Evolutionary conservation across 2,797 vertebrate species (phyloP).

Genomic region (Margarornis squamiger): DNA sequence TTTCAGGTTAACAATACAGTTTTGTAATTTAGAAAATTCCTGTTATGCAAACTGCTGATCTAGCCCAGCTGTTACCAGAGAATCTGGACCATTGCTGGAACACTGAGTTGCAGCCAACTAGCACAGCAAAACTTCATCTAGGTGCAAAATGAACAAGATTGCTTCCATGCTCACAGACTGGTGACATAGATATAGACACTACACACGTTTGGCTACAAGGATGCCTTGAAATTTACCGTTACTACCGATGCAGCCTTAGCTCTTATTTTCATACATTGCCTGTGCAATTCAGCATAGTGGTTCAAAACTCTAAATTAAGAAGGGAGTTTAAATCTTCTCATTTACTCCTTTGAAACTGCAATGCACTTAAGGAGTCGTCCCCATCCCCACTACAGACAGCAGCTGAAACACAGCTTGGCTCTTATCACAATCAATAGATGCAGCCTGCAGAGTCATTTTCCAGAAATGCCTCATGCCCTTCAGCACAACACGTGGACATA

Average conservation of each 20-base stretch:
- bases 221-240: not conserved
- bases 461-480: not conserved
- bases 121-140: not conserved
- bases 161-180: not conserved
- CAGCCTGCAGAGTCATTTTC: not conserved
- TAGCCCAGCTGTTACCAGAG: not conserved
- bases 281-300: not conserved
- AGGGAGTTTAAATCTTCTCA: not conserved
- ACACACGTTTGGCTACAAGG: not conserved
- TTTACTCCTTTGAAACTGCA: not conserved
- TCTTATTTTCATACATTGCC: not conserved
- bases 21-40: not conserved
- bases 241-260: not conserved
- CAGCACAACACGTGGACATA: not conserved
- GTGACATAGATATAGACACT: not conserved
- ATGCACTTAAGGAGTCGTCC: not conserved
- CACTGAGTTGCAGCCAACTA: not conserved
- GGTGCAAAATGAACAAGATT: not conserved
- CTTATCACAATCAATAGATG: conserved; percentile 4
- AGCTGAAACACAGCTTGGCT: not conserved
- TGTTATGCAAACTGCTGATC: not conserved
- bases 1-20: not conserved
- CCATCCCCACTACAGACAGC: not conserved
- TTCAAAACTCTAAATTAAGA: not conserved
- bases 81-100: not conserved